Conservation (phyloP, 2,797 vertebrate species). For the Muscicapa comitata region DNA sequence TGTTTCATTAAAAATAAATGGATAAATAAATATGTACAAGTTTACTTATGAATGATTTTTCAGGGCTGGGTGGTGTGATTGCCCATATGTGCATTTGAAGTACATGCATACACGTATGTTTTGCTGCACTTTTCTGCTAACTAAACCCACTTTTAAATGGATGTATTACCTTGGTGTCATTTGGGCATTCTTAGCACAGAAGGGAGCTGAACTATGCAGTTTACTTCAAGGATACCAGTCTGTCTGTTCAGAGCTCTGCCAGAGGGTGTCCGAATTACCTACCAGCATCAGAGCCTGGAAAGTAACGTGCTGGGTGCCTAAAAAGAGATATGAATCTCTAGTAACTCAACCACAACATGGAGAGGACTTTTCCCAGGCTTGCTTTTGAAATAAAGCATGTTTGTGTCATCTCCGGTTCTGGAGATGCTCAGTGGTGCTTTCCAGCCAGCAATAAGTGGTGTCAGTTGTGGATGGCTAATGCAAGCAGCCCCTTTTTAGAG, state of each 20-base stretch:
- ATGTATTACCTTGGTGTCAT: not conserved
- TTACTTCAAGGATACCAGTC: not conserved
- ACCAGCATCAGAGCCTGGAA: not conserved
- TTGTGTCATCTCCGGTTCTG: not conserved
- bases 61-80: not conserved
- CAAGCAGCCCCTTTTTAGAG: not conserved
- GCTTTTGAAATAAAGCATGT: not conserved
- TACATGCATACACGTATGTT: accelerated
- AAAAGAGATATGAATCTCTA: not conserved
- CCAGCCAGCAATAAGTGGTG: not conserved
- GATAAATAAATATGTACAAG: not conserved
- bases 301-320: accelerated
- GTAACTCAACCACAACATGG: not conserved
- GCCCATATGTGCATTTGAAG: not conserved
- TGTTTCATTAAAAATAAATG: not conserved
- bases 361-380: not conserved
- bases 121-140: not conserved
- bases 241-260: not conserved
- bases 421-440: not conserved
- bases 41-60: not conserved
- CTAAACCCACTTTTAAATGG: not conserved
- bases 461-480: not conserved
- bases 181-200: not conserved
- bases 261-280: not conserved
- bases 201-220: not conserved